Conservation (phyloP, 2,113 vertebrate species). For the Mormyrus lacerda region DNA sequence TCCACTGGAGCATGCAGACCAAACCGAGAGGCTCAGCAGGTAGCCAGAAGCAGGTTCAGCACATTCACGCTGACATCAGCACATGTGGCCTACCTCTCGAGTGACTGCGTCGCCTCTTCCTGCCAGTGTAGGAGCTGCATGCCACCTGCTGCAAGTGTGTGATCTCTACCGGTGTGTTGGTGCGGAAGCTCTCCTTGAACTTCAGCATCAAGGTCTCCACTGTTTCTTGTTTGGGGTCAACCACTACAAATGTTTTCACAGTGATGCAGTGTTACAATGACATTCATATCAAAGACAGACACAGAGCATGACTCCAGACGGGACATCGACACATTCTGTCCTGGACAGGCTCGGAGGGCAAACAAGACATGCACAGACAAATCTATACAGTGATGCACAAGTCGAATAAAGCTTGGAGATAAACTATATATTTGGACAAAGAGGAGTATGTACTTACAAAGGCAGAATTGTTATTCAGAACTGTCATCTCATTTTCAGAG, state of each 20-base stretch:
- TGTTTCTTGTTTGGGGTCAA: conserved; percentile 79
- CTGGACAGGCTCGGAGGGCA: neutral
- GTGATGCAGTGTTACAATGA: neutral
- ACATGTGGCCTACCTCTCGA: conserved; percentile 70
- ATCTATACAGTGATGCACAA: neutral
- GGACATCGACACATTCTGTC: neutral
- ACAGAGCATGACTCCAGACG: neutral
- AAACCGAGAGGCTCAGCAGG: neutral
- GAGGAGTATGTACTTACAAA: neutral
- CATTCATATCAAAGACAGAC: neutral
- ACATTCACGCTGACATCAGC: neutral
- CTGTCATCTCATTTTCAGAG: neutral
- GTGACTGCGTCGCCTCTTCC: conserved; percentile 73
- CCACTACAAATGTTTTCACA: conserved; percentile 49
- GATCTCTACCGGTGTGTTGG: conserved; percentile 84
- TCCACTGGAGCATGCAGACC: neutral
- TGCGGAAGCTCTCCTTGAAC: conserved; percentile 94
- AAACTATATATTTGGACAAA: neutral
- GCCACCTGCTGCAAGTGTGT: conserved; percentile 81
- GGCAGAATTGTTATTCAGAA: neutral
- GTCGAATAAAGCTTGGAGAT: neutral
- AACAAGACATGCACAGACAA: neutral
- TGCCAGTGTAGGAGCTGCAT: conserved; percentile 70
- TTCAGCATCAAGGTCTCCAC: conserved; percentile 95
- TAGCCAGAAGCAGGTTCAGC: neutral